Evolutionary conservation across 2,113 vertebrate genomes (phyloP).

Genomic region (Tachycineta bicolor): DNA sequence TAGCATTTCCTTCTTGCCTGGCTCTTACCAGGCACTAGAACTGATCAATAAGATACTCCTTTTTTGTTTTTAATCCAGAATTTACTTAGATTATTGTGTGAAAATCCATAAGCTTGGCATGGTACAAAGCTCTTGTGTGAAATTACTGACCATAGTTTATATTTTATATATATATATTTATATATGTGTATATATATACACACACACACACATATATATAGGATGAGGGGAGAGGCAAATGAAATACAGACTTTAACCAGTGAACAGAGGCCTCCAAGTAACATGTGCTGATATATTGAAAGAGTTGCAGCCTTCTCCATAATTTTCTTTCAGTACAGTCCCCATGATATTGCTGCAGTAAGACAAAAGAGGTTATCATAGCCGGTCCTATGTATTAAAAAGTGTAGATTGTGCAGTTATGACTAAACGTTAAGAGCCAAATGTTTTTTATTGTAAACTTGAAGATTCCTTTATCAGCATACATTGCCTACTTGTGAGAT

Average conservation of each 20-base stretch:
- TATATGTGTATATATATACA: accelerated
- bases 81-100: not conserved
- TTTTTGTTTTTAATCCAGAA: not conserved
- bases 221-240: not conserved
- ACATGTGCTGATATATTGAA: not conserved
- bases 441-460: not conserved
- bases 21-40: not conserved
- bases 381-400: not conserved
- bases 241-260: not conserved
- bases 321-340: not conserved
- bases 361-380: not conserved
- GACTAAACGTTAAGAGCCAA: not conserved
- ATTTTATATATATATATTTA: too few relatives aligned
- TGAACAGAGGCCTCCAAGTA: not conserved
- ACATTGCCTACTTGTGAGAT: not conserved
- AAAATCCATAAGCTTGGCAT: not conserved
- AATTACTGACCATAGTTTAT: not conserved
- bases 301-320: not conserved
- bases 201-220: not conserved
- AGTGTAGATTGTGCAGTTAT: not conserved
- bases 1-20: not conserved
- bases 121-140: not conserved
- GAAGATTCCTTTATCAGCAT: not conserved
- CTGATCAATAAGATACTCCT: not conserved
- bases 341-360: not conserved